Conservation (phyloP, 2,797 vertebrate species). For the Muscicapa striata region DNA sequence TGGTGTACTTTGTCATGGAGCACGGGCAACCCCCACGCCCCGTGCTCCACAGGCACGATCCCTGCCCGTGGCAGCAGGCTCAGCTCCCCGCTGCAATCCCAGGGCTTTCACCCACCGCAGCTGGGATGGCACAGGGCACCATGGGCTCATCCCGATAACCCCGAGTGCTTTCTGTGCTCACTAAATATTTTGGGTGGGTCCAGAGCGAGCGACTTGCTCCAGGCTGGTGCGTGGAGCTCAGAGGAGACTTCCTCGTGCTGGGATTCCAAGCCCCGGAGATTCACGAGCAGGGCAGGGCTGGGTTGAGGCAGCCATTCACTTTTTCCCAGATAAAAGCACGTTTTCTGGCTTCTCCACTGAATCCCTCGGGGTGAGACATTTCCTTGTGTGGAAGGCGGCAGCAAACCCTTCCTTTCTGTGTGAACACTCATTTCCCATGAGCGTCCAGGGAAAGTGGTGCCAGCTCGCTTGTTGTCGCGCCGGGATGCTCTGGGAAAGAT, state of each 20-base stretch:
- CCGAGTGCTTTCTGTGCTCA: fast-evolving
- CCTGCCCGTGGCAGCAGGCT: fast-evolving
- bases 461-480: neutral
- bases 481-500: neutral
- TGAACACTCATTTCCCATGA: neutral
- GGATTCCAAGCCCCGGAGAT: neutral
- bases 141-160: fast-evolving
- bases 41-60: neutral
- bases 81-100: fast-evolving
- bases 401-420: neutral
- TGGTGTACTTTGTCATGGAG: neutral
- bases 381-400: neutral
- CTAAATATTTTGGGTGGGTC: neutral
- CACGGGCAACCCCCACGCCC: neutral
- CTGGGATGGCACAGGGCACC: fast-evolving
- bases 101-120: fast-evolving
- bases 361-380: neutral
- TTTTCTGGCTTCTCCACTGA: neutral
- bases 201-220: fast-evolving
- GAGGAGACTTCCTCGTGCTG: neutral
- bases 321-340: neutral
- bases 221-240: fast-evolving
- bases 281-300: neutral
- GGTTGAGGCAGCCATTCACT: fast-evolving
- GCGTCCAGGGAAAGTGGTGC: fast-evolving